Conservation (phyloP, 2,113 vertebrate genomes). For the Nettapus auritus region DNA sequence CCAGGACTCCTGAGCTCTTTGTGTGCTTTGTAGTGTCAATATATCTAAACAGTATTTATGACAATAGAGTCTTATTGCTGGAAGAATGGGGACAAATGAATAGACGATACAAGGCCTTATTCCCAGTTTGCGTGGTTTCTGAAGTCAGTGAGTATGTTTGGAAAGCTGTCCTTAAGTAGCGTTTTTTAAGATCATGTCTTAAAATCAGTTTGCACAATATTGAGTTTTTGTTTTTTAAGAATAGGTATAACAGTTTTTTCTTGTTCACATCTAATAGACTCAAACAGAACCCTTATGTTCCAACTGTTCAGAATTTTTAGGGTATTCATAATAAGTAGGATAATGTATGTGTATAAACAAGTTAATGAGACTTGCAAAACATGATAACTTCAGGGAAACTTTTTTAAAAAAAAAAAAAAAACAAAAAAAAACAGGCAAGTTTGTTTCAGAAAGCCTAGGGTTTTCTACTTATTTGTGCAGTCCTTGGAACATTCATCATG, state of each 20-base stretch:
- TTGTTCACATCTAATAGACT: not conserved
- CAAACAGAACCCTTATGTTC: not conserved
- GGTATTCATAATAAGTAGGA: not conserved
- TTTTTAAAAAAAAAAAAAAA: not conserved
- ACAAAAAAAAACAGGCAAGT: not conserved
- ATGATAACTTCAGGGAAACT: not conserved
- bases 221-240: not conserved
- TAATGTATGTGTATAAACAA: not conserved
- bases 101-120: not conserved
- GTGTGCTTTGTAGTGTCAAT: not conserved
- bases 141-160: not conserved
- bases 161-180: not conserved
- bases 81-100: not conserved
- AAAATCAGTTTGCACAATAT: not conserved
- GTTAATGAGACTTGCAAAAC: not conserved
- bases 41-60: not conserved
- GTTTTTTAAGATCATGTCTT: not conserved
- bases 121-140: not conserved
- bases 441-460: not conserved
- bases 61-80: not conserved
- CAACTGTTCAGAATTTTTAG: not conserved
- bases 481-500: conserved; percentile 45
- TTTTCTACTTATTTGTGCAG: conserved; percentile 1
- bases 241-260: not conserved
- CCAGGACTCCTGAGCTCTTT: not conserved